These are phyloP conservation scores for Hirtodrosophila duncani DNA, from an alignment of 2,888 invertebrate species.

Conservation along the genomic window DNA sequence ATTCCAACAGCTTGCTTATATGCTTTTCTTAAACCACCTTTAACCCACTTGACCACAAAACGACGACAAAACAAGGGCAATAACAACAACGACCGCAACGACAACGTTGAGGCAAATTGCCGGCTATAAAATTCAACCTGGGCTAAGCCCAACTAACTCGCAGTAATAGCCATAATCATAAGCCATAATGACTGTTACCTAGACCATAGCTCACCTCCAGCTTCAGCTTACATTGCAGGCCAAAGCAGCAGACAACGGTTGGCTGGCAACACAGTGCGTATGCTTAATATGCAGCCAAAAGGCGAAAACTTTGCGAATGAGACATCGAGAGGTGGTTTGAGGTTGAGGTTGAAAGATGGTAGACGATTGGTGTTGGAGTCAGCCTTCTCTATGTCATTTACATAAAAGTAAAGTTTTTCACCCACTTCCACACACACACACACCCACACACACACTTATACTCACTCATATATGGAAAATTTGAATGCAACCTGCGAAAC, in stretches of 20 bases:
- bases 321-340: slow-evolving; percentile 50
- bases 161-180: slow-evolving; percentile 70
- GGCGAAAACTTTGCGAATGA: slow-evolving; percentile 59
- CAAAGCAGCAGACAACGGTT: background rate
- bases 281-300: slow-evolving; percentile 33
- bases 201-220: slow-evolving; percentile 28
- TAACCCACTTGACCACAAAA: slow-evolving; percentile 44
- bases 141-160: slow-evolving; percentile 21
- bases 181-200: slow-evolving; percentile 62
- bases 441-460: too few relatives aligned
- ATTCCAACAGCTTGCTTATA: slow-evolving; percentile 28
- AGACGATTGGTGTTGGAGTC: slow-evolving; percentile 4
- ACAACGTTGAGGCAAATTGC: slow-evolving; percentile 37
- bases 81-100: too few relatives aligned
- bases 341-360: slow-evolving; percentile 10
- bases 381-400: slow-evolving; percentile 49
- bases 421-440: too few relatives aligned
- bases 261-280: slow-evolving; percentile 39
- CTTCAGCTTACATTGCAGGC: slow-evolving; percentile 49
- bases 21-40: slow-evolving; percentile 30
- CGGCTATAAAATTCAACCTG: slow-evolving; percentile 28
- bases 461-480: too few relatives aligned
- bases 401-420: slow-evolving; percentile 73
- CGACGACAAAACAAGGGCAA: too few relatives aligned
- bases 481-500: slow-evolving; percentile 67